A percentile compares a stretch with the other conserved stretches of the same genome.
phyloP scores from a whole-genome alignment of 2,113 vertebrate genomes.

The Peromyscus leucopus region DNA sequence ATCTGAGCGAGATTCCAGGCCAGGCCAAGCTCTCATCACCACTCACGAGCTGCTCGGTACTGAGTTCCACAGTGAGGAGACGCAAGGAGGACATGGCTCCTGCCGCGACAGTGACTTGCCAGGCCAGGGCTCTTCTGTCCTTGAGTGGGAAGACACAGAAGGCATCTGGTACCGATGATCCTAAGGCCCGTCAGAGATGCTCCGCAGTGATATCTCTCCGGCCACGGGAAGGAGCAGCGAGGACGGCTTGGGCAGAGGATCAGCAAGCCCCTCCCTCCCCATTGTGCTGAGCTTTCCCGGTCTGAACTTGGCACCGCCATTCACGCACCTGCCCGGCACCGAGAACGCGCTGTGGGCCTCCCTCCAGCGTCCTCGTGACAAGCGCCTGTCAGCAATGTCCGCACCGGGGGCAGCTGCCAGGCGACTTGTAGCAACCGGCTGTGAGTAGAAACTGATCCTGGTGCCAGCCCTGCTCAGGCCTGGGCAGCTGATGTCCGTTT shows the following conservation, averaged over 20 bases:
- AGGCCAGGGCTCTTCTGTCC: background rate
- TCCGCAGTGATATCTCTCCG: background rate
- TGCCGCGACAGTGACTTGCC: background rate
- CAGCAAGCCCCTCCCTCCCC: background rate
- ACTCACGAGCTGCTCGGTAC: background rate
- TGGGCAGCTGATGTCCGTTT: background rate
- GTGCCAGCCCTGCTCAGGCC: background rate
- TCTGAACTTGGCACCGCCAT: background rate
- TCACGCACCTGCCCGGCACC: background rate
- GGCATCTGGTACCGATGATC: background rate
- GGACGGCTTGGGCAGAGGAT: background rate
- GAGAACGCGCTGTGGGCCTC: background rate
- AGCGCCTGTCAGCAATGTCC: background rate
- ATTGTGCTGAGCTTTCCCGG: background rate
- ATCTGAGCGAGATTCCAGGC: background rate
- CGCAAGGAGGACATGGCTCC: background rate
- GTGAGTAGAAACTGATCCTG: too few species aligned
- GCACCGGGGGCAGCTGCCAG: background rate
- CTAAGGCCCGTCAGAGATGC: background rate
- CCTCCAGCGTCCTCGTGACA: background rate
- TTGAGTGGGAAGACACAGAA: background rate
- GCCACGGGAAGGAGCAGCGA: background rate
- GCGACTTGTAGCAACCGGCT: background rate
- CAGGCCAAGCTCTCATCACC: background rate
- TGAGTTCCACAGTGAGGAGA: too few species aligned